Evolutionary conservation across 2,888 invertebrate species (phyloP).

Genomic region (Eubasilissa splendida): DNA sequence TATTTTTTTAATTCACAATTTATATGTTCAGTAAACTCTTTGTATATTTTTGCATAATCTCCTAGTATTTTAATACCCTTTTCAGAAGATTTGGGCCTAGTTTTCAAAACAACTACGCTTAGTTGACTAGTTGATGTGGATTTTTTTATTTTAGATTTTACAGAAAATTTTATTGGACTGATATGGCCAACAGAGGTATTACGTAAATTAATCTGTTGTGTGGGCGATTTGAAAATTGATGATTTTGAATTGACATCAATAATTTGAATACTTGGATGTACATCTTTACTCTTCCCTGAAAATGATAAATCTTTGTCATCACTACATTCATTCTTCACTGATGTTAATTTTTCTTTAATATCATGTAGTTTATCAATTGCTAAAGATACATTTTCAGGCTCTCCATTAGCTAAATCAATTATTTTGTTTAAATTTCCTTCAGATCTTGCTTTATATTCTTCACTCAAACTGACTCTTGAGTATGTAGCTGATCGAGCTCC

Average conservation of each 20-base stretch:
- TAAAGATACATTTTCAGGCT: constrained; percentile 35
- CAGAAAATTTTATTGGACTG: constrained; percentile 39
- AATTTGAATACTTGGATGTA: constrained; percentile 6
- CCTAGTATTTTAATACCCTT: constrained; percentile 40
- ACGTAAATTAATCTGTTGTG: not conserved
- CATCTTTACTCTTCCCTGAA: not conserved
- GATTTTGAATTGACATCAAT: constrained; percentile 6
- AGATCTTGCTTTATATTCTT: constrained; percentile 61
- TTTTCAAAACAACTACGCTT: not conserved
- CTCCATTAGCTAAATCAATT: constrained; percentile 57
- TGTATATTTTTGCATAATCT: constrained; percentile 61
- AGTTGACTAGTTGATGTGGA: not conserved
- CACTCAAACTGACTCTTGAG: constrained; percentile 62
- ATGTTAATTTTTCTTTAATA: not conserved
- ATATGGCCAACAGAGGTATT: constrained; percentile 34
- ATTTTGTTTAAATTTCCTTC: constrained; percentile 56
- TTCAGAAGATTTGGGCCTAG: not conserved
- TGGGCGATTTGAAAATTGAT: constrained; percentile 9
- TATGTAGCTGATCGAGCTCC: constrained; percentile 67
- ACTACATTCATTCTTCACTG: not conserved
- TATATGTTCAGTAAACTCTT: constrained; percentile 64
- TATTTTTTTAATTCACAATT: constrained; percentile 62
- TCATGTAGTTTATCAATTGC: not conserved
- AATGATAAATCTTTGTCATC: not conserved
- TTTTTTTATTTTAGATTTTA: constrained; percentile 9